These are phyloP conservation scores for Acyrthosiphon pisum DNA, from an alignment of 1,140 invertebrate genomes.

Conservation along the genomic window DNA sequence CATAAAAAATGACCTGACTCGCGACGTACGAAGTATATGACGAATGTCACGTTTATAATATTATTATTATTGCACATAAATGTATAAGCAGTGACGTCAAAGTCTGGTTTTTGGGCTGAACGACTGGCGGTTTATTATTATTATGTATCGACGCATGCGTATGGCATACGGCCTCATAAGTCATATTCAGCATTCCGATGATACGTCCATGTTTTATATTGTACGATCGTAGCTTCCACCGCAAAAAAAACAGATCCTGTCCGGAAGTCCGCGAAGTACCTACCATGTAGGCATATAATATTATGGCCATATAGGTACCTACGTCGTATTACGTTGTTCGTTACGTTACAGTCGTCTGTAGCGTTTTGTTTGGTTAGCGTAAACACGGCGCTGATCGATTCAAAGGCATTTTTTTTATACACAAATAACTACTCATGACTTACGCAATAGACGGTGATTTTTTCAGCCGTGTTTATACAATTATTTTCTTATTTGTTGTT, in stretches of 20 bases:
- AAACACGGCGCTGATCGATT: neutral
- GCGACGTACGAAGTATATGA: neutral
- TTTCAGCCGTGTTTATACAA: neutral
- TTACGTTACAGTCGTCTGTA: neutral
- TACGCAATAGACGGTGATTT: constrained; percentile 1
- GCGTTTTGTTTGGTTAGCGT: neutral
- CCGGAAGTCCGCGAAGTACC: neutral
- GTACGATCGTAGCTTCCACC: neutral
- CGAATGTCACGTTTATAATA: neutral
- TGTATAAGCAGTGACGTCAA: neutral
- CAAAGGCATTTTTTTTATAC: neutral
- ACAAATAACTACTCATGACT: neutral
- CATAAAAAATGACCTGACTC: neutral
- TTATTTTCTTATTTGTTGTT: neutral
- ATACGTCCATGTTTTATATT: neutral
- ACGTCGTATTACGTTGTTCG: neutral
- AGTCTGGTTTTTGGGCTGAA: neutral
- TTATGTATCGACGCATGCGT: neutral
- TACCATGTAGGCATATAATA: neutral
- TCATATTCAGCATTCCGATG: neutral
- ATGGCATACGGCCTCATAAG: neutral
- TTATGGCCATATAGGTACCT: neutral
- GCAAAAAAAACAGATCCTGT: neutral
- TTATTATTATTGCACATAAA: neutral
- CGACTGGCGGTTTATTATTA: neutral